A percentile compares a stretch with the other conserved stretches of the same genome.
Conservation (phyloP, 2,797 vertebrate genomes). For the Synaphobranchus kaupii region DNA sequence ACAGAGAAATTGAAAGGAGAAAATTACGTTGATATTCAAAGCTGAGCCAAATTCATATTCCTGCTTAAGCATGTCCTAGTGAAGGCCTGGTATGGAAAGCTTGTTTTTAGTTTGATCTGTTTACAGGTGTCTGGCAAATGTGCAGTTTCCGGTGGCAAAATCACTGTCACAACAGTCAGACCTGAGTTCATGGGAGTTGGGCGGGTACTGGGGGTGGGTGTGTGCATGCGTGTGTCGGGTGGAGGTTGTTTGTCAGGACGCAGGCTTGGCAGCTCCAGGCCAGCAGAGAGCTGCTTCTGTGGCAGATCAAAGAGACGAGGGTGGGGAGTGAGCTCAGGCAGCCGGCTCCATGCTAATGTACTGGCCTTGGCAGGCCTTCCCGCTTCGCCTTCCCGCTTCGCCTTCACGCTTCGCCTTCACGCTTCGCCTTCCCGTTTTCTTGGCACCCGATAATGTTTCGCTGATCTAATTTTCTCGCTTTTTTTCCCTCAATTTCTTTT, state of each 20-base stretch:
- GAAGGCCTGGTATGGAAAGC: neutral
- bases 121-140: neutral
- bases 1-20: neutral
- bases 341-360: slow-evolving; percentile 56
- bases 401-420: slow-evolving; percentile 33
- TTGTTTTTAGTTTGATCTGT: neutral
- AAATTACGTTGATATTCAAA: neutral
- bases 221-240: neutral
- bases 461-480: slow-evolving; percentile 8
- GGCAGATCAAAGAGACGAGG: slow-evolving; percentile 70
- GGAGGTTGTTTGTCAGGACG: slow-evolving; percentile 11
- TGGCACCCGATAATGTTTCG: slow-evolving; percentile 33
- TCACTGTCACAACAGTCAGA: neutral
- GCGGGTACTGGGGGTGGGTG: neutral
- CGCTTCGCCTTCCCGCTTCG: slow-evolving; percentile 33
- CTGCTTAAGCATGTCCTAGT: neutral
- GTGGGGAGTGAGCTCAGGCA: slow-evolving; percentile 45
- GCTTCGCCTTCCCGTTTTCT: slow-evolving; percentile 27
- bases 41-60: neutral
- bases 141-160: neutral
- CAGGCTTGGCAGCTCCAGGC: slow-evolving; percentile 65
- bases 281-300: slow-evolving; percentile 66
- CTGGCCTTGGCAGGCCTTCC: slow-evolving; percentile 61
- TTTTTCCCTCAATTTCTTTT: neutral
- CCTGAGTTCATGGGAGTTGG: neutral